A percentile compares a stretch with the other conserved stretches of the same genome.
Evolutionary conservation across 2,888 invertebrate genomes (phyloP).

Genomic region (Morinoia aosen): DNA sequence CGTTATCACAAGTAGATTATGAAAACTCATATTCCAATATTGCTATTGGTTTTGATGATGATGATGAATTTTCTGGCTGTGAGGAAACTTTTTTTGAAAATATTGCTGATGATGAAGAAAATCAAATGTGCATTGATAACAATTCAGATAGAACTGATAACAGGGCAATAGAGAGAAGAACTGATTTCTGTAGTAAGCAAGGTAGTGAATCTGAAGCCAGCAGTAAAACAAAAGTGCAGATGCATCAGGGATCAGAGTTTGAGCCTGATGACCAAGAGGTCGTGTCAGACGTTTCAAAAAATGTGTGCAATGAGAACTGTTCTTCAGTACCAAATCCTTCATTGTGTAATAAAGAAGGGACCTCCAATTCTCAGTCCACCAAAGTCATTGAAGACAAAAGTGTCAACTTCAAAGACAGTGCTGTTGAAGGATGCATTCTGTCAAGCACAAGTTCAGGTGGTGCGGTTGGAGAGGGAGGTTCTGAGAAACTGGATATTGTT

Average conservation of each 20-base stretch:
- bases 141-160: background rate
- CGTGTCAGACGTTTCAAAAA: background rate
- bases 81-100: background rate
- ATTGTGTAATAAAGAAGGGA: background rate
- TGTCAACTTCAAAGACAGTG: background rate
- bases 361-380: background rate
- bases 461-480: background rate
- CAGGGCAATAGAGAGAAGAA: background rate
- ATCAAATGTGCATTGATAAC: conserved; percentile 36
- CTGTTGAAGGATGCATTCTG: background rate
- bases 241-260: background rate
- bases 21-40: background rate
- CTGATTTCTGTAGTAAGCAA: background rate
- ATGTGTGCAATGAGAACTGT: background rate
- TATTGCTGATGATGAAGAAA: background rate
- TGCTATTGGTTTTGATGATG: background rate
- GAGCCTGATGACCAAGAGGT: conserved; percentile 1
- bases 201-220: background rate
- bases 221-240: background rate
- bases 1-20: background rate
- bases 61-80: background rate
- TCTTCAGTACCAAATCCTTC: conserved; percentile 30
- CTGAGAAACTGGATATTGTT: conserved; percentile 58
- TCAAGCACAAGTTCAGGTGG: background rate
- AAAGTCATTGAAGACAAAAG: background rate